Percentiles rank a stretch among this genome's conserved stretches.
phyloP scores from a whole-genome alignment of 2,888 invertebrate genomes.

The Latrodectus hesperus region DNA sequence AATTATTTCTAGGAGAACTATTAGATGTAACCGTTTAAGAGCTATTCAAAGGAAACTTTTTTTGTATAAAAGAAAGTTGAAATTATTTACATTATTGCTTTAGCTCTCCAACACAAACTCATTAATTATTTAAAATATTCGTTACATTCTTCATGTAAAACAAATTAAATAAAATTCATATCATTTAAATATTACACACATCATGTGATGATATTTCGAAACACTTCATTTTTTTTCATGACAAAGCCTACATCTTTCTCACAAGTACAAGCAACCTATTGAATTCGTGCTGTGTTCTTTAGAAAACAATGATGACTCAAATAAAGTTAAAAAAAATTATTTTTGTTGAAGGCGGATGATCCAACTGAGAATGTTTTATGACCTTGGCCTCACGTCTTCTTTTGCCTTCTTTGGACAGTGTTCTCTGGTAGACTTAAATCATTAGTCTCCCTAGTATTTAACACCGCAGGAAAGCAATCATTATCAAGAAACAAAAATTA shows the following conservation, averaged over 20 bases:
- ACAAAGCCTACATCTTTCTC: too few relatives aligned
- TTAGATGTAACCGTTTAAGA: too few relatives aligned
- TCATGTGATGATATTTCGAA: background rate
- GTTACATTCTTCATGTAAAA: background rate
- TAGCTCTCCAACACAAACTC: too few relatives aligned
- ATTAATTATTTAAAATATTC: background rate
- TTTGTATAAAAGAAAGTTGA: too few relatives aligned
- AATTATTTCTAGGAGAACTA: too few relatives aligned
- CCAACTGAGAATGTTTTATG: background rate
- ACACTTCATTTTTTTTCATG: too few relatives aligned
- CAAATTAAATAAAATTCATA: background rate
- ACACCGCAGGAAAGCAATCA: background rate
- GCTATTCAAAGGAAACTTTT: too few relatives aligned
- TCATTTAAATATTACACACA: background rate
- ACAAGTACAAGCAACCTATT: background rate
- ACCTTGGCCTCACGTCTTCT: conserved; percentile 43
- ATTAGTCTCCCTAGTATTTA: background rate
- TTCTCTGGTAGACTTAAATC: background rate
- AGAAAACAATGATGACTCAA: background rate
- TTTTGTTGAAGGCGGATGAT: background rate
- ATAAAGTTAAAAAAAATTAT: background rate
- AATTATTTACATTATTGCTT: too few relatives aligned
- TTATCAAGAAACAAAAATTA: background rate
- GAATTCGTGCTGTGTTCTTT: background rate
- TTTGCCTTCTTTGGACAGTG: conserved; percentile 51